Evolutionary conservation across 2,888 invertebrate genomes (phyloP).

Genomic region (Isoperla grammatica): DNA sequence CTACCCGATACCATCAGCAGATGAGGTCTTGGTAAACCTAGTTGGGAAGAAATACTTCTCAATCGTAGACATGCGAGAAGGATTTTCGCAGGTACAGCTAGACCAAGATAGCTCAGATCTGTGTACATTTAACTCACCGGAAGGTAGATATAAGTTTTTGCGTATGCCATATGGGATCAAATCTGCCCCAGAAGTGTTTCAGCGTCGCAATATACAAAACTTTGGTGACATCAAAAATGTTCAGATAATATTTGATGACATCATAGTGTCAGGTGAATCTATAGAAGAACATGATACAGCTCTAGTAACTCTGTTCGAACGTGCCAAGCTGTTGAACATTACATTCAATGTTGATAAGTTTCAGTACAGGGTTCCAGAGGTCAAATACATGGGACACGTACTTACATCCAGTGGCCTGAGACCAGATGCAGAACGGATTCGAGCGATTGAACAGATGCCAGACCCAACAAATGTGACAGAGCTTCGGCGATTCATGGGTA

Average conservation of each 20-base stretch:
- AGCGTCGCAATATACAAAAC: conserved; percentile 33
- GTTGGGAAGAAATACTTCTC: conserved; percentile 20
- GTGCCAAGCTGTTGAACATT: conserved; percentile 1
- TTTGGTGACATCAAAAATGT: conserved; percentile 39
- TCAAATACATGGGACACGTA: conserved; percentile 16
- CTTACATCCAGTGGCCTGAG: neutral
- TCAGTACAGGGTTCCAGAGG: conserved; percentile 1
- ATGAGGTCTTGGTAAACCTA: conserved; percentile 23
- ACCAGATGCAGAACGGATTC: neutral
- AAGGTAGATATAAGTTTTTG: conserved; percentile 24
- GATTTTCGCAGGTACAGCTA: conserved; percentile 23
- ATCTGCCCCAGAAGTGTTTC: neutral
- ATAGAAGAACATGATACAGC: conserved; percentile 9
- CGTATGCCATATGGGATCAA: conserved; percentile 25
- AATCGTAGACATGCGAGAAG: conserved; percentile 22
- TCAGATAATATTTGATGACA: conserved; percentile 39
- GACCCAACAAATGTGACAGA: conserved; percentile 33
- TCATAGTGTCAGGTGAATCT: conserved; percentile 33
- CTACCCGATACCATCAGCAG: conserved; percentile 32
- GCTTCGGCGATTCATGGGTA: conserved; percentile 36
- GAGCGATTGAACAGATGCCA: neutral
- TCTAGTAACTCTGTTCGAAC: conserved; percentile 15
- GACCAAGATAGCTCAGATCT: conserved; percentile 23
- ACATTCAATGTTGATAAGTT: conserved; percentile 20
- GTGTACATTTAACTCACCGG: conserved; percentile 25